These are phyloP conservation scores for Chaetops frenatus DNA, from an alignment of 2,113 vertebrate genomes.

Conservation along the genomic window DNA sequence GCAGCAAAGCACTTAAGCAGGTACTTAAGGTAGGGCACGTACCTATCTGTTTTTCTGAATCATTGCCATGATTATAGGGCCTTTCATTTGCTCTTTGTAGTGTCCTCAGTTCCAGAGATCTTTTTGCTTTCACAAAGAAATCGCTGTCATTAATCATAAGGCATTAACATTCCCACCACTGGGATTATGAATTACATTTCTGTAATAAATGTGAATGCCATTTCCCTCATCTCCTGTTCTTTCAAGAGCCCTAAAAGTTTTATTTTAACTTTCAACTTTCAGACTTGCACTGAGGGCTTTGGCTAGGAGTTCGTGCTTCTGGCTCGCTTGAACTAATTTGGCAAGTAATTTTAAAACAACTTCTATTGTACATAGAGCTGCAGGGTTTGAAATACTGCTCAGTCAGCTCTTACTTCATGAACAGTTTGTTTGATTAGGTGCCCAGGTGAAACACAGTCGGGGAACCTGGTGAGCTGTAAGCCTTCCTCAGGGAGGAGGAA, in stretches of 20 bases:
- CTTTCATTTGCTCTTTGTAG: neutral
- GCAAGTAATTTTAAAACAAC: conserved; percentile 45
- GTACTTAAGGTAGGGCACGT: neutral
- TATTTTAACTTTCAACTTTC: conserved; percentile 35
- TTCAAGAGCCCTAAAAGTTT: conserved; percentile 14
- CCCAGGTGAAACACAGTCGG: conserved; percentile 20
- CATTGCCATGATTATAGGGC: neutral
- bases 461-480: conserved; percentile 21
- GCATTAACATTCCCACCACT: neutral
- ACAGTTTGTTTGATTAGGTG: neutral
- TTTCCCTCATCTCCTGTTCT: conserved; percentile 7
- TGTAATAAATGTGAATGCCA: conserved; percentile 14
- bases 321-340: conserved; percentile 19
- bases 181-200: conserved; percentile 29
- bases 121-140: conserved; percentile 5
- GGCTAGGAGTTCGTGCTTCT: conserved; percentile 26
- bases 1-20: neutral
- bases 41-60: neutral
- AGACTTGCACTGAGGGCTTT: conserved; percentile 2
- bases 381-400: conserved; percentile 24
- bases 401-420: conserved; percentile 42
- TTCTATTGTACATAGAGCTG: neutral
- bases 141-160: neutral
- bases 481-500: neutral
- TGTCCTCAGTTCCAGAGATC: neutral